Evolutionary conservation across 1,140 invertebrate species (phyloP), one percentile per base, ranked within the genome.

Genomic region (Saccostrea glomerata): DNA sequence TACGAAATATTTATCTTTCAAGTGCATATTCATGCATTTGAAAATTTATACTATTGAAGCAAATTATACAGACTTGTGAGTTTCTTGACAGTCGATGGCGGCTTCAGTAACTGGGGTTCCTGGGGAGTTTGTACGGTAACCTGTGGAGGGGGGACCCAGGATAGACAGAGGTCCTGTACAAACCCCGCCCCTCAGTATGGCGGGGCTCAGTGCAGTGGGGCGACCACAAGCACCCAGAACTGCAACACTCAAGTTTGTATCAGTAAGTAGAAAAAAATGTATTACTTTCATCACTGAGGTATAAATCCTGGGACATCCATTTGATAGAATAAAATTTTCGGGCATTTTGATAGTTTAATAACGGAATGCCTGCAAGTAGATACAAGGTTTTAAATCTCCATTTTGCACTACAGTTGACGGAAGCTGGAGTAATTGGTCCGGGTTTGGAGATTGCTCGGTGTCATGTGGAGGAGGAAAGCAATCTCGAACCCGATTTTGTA

Each of bases 81-180:
- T 66, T 66, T 17, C 15, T 9, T 54, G 40, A 36, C 47, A 85
- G 86, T 84, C 23, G 85, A 93, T 89, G 93, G 93, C 36, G 70
- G 77, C 4, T 94, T 93, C 92, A 84, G 90, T 25, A 30, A 77
- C 11, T 94, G 93, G 93, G 82, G 86, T 4, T 58, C 82, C 6
- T 94, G 92, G 91, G 60, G 63, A 4, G 36, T 36, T 13, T 93
- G 92, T 87, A 92, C 92, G 86, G 88, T 82, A 55, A 87, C 90
- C 0, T 93, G 92, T 89, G 92, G 90, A n/a, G 84, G 84, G 30
- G 93, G 93, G 3, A 55, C 77, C 7, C 87, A 88, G 66, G 73
- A 88, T 23, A 84, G 91, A 73, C 60, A 66, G 47, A 77, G 93
- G 17, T 36, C 54, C 4, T 93, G 93, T 90, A 70, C 89, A 15